These are phyloP conservation scores for Rhynchophorus ferrugineus DNA, from an alignment of 1,140 invertebrate genomes.

Conservation along the genomic window DNA sequence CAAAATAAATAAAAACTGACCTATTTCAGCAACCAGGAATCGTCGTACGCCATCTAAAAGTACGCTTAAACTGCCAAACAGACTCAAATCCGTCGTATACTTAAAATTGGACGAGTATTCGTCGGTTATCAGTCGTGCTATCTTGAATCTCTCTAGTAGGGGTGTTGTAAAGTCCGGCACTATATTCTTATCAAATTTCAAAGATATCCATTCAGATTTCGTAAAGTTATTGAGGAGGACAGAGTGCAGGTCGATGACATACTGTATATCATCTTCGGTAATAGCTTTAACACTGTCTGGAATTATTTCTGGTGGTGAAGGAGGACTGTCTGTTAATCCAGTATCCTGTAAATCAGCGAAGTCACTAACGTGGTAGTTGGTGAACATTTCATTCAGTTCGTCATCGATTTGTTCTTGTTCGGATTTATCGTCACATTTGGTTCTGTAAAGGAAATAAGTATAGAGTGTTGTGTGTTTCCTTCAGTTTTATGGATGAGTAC, in stretches of 20 bases:
- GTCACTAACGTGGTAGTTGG: constrained; percentile 61
- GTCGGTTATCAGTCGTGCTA: constrained; percentile 47
- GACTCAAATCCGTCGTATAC: constrained; percentile 44
- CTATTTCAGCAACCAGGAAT: too few species aligned
- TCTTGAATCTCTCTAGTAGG: constrained; percentile 51
- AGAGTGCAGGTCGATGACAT: constrained; percentile 52
- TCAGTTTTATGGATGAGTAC: constrained; percentile 2
- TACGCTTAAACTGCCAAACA: constrained; percentile 50
- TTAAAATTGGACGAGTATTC: constrained; percentile 44
- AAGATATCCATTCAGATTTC: constrained; percentile 49
- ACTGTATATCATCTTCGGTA: constrained; percentile 49
- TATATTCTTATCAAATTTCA: constrained; percentile 30
- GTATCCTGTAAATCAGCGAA: constrained; percentile 51
- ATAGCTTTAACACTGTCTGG: constrained; percentile 38
- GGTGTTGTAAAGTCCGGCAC: constrained; percentile 47
- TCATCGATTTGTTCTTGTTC: constrained; percentile 67
- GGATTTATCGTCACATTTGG: constrained; percentile 52
- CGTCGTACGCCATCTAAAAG: constrained; percentile 38
- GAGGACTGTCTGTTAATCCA: constrained; percentile 23
- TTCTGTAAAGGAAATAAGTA: constrained; percentile 38
- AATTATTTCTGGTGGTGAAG: constrained; percentile 22
- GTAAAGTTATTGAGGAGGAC: constrained; percentile 50
- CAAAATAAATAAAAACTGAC: too few species aligned
- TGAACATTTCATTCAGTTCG: constrained; percentile 71
- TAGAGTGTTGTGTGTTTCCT: not conserved